Base-by-base conservation (phyloP, 2,888 invertebrate species). In the Cerastis leucographa region DNA sequence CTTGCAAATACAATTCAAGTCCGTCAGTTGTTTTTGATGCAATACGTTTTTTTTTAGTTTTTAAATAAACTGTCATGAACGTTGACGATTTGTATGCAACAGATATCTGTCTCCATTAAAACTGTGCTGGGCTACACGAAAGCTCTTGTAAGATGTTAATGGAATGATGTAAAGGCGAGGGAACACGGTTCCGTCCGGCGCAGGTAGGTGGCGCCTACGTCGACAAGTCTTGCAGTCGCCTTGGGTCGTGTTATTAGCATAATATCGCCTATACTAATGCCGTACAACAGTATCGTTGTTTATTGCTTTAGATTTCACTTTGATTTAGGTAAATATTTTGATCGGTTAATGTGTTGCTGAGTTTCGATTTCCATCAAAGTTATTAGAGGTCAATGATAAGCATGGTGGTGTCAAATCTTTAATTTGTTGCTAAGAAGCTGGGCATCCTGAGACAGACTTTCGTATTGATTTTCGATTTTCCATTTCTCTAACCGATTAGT, bases 121-220 rank as follows among this genome's bases (percentile, higher is more conserved):
- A 85, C 87, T 77, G 80, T 78, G 85, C 85, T 86, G 87, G 81
- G 84, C 85, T 86, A 91, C 91, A 91, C 76, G 90, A 90, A 88
- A 88, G 88, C 85, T 83, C 89, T 83, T 90, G 90, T 92, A 89
- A 92, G 88, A 91, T 91, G 91, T 83, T 91, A 92, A 92, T 92
- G 90, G 88, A 91, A 89, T 90, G 88, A 89, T 91, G 91, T 91
- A 89, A 90, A 89, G 87, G 83, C 84, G 76, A 78, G 80, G 86
- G 86, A 84, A 90, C 91, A 90, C 75, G 90, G 90, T 85, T 89
- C 83, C 88, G 89, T 88, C 80, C 85, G 83, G 89, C 90, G 93
- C 92, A 92, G 93, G 93, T 91, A 92, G 93, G 91, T 92, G 93
- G 92, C 92, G 93, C 93, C 92, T 90, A 90, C 90, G 86, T 87